Evolutionary conservation across 2,888 invertebrate genomes (phyloP), one percentile per base, ranked within the genome.

Genomic region (Hipparchia sbordonii): DNA sequence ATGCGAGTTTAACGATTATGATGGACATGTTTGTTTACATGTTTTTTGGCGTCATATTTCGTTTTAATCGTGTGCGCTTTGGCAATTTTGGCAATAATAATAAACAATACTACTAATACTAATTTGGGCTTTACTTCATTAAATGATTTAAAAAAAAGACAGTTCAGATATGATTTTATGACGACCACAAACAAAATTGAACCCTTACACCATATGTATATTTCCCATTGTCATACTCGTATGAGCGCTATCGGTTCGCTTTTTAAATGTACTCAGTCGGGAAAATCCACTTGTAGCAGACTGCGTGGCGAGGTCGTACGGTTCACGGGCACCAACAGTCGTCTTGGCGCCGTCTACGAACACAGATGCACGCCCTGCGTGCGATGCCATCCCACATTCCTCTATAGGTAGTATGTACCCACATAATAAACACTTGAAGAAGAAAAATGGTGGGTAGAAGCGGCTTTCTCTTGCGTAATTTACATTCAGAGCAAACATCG

Each of bases 401-500:
- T 61, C 54, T 67, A 70, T 68, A 71, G 12, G 5, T 70, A 56
- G 12, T 70, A 51, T 5, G 5, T 54, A 57, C n/a, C 60, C 57
- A 39, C n/a, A 67, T 57, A 39, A 57, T 60, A 69, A 57, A 63
- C 61, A 54, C 46, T n/a, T 48, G 12, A 13, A 63, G 52, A 70
- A 72, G 67, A 66, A 67, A 70, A 72, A 56, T 46, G 60, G n/a
- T 67, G 59, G 69, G 13, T 48, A 52, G 67, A 54, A 61, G 46
- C 69, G 23, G 12, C 63, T 69, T 51, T 45, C 46, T 71, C 67
- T 81, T 82, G 81, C 81, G 78, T 83, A 88, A 90, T 91, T 91
- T 89, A 90, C 89, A 93, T 93, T 92, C 92, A 90, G 87, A 87
- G 86, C 90, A 87, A 89, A 90, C 89, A 87, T 86, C 86, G 84